A percentile compares a stretch with the other conserved stretches of the same genome.
Conservation (phyloP, 2,888 invertebrate species). For the Eustalomyia histrio region DNA sequence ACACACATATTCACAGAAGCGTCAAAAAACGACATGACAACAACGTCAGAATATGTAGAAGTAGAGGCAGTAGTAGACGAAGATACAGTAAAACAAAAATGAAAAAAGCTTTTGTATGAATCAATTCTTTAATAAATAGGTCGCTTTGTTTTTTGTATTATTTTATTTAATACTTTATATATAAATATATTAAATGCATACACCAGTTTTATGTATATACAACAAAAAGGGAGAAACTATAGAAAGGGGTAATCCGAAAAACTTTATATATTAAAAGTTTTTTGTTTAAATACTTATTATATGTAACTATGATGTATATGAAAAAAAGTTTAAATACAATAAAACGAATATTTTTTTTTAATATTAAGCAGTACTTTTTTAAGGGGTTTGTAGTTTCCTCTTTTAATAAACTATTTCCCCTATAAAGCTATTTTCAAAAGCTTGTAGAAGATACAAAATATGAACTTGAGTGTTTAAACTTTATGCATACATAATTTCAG, state of each 20-base stretch:
- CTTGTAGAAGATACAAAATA: background rate
- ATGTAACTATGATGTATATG: no score
- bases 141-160: constrained; percentile 52
- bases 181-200: constrained; percentile 3
- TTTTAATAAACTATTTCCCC: background rate
- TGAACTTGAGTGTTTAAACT: no score
- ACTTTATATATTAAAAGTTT: background rate
- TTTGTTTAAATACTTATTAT: no score
- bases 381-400: background rate
- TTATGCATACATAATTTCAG: no score
- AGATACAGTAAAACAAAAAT: background rate
- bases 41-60: constrained; percentile 48
- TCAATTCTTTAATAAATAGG: constrained; percentile 62
- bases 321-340: background rate
- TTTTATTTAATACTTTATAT: constrained; percentile 13
- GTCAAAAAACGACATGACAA: constrained; percentile 58
- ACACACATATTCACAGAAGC: background rate
- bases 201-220: background rate
- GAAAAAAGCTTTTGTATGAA: constrained; percentile 52
- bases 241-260: background rate
- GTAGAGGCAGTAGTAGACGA: background rate
- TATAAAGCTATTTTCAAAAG: background rate
- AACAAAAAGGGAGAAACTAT: background rate
- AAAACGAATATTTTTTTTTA: background rate
- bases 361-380: no score